phyloP scores from a whole-genome alignment of 2,797 vertebrate genomes.

The Pogonophryne albipinna region DNA sequence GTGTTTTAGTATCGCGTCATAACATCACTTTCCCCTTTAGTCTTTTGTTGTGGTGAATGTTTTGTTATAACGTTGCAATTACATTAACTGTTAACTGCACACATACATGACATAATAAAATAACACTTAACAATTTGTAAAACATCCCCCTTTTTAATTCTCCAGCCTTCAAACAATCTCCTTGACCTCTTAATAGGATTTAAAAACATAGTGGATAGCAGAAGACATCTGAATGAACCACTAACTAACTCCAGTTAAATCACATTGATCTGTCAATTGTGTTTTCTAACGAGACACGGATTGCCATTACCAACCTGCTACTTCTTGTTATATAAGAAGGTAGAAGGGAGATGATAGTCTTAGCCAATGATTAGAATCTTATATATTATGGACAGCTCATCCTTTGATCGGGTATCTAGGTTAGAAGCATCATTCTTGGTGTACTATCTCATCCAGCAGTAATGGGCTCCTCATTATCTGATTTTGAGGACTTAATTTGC shows the following conservation, averaged over 20 bases:
- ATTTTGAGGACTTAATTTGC: conserved; percentile 24
- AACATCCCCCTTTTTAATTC: background rate
- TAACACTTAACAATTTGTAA: background rate
- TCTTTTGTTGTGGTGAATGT: background rate
- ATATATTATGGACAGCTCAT: conserved; percentile 37
- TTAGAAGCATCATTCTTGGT: conserved; percentile 9
- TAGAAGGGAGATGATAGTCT: background rate
- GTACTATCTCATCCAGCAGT: conserved; percentile 15
- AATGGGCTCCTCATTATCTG: conserved; percentile 26
- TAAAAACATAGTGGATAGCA: background rate
- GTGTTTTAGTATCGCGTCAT: background rate
- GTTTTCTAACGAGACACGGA: conserved; percentile 2
- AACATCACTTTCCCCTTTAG: background rate
- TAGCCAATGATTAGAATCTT: conserved; percentile 15
- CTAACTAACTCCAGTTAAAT: conserved; percentile 4
- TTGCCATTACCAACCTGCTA: background rate
- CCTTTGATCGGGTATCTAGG: conserved; percentile 40
- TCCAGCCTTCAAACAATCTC: background rate
- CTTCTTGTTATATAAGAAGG: conserved; percentile 4
- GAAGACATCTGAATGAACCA: conserved; percentile 19
- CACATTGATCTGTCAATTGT: conserved; percentile 10
- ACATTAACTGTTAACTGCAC: background rate
- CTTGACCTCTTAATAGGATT: background rate
- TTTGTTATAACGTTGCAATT: too few species aligned
- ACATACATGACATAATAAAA: background rate